phyloP scores from a whole-genome alignment of 1,140 invertebrate species.

The Lordiphosa mommai region DNA sequence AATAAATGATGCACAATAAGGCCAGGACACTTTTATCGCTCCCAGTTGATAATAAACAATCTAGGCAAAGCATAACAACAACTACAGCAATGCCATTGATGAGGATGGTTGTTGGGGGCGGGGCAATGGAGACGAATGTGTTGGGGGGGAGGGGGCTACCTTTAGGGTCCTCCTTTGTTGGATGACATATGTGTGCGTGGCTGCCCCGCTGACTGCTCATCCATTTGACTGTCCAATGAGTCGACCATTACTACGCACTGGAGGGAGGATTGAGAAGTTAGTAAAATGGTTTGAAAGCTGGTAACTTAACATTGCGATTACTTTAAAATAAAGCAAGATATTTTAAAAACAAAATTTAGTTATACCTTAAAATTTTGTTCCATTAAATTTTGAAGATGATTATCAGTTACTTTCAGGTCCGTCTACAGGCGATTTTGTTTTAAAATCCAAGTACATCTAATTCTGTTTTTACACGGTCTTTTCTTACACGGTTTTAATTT shows the following conservation, averaged over 20 bases:
- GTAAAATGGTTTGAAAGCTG: neutral
- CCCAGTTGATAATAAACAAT: slow-evolving; percentile 73
- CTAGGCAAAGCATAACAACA: slow-evolving; percentile 31
- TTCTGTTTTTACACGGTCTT: no score
- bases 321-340: neutral
- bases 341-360: no score
- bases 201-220: slow-evolving; percentile 66
- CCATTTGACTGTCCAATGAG: slow-evolving; percentile 53
- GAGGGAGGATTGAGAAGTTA: slow-evolving; percentile 14
- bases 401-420: neutral
- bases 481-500: no score
- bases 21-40: slow-evolving; percentile 74
- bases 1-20: slow-evolving; percentile 73
- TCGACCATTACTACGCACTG: slow-evolving; percentile 5
- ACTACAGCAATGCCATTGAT: slow-evolving; percentile 12
- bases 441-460: no score
- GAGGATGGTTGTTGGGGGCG: neutral
- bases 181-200: slow-evolving; percentile 66
- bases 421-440: no score
- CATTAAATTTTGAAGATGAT: no score
- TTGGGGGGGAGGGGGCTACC: neutral
- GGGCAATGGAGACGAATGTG: neutral
- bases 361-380: no score
- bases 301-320: no score
- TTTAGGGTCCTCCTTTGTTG: slow-evolving; percentile 39